Evolutionary conservation across 2,888 invertebrate genomes (phyloP), one percentile per base, ranked within the genome.

Genomic region (Coremacera marginata): DNA sequence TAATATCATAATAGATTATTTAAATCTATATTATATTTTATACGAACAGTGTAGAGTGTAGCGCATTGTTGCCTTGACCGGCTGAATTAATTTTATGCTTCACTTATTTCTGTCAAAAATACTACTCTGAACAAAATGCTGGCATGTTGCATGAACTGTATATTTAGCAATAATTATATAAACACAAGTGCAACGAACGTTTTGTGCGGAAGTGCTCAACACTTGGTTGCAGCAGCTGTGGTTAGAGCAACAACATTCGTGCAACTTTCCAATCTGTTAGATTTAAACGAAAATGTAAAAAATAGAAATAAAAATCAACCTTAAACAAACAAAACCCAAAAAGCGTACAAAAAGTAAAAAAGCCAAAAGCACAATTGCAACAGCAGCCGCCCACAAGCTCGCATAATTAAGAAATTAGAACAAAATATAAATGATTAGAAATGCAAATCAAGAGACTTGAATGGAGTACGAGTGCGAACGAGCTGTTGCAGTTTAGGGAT

Each of bases 361-460:
- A 16, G 5, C 16, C 5, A 65, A 31, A 16, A 65, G 31, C 5
- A n/a, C 57, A 71, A 55, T 8, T 34, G 34, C 51, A 55, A 55
- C 25, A 19, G 27, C 22, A 34, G 14, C 71, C 65, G 65, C 67
- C 74, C 55, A 34, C 74, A 55, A 74, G 55, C 44, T 25, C 1
- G 62, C 27, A 67, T 67, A 67, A 74, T 74, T 74, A 67, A 22
- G 55, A 74, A 74, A 74, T 55, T 74, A 67, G 74, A 74, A 49
- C 65, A 57, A 44, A 67, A 34, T n/a, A 19, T 16, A 14, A 22
- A 22, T 37, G 55, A 74, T 74, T 74, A 74, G 14, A 74, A 65
- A 74, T 74, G 65, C 63, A 74, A 74, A 74, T 74, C 34, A 19
- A 51, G 31, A 31, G 63, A 37, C 19, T 37, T 65, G 31, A 31